Percentiles rank a stretch among this genome's conserved stretches.
Evolutionary conservation across 2,113 vertebrate species (phyloP).

Genomic region (Antennarius striatus): DNA sequence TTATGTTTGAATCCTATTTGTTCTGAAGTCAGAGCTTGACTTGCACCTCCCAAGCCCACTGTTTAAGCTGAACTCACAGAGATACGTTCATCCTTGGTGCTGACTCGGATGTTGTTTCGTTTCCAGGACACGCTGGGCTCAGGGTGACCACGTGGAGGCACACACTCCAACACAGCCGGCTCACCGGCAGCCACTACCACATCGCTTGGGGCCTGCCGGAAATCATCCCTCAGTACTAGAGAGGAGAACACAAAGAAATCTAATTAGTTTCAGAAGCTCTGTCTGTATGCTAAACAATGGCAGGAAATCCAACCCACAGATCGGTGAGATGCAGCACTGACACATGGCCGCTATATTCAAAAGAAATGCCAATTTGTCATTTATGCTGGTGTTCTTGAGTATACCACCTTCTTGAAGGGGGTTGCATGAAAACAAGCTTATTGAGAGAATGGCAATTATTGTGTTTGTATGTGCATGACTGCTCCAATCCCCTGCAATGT

Average conservation of each 20-base stretch:
- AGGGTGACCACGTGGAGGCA: constrained; percentile 94
- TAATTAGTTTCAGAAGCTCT: constrained; percentile 47
- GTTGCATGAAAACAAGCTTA: constrained; percentile 39
- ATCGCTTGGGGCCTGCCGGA: constrained; percentile 95
- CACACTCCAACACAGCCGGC: constrained; percentile 91
- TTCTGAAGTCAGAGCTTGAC: background rate
- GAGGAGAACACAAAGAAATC: constrained; percentile 45
- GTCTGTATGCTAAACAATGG: constrained; percentile 41
- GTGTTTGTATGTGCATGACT: constrained; percentile 47
- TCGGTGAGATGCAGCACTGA: constrained; percentile 11
- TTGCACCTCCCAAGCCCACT: background rate
- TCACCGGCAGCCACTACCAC: constrained; percentile 96
- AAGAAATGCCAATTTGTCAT: constrained; percentile 34
- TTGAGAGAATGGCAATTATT: constrained; percentile 39
- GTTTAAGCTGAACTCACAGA: constrained; percentile 82
- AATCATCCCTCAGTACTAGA: constrained; percentile 94
- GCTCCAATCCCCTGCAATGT: constrained; percentile 41
- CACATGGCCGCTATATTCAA: constrained; percentile 14
- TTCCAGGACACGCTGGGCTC: constrained; percentile 97
- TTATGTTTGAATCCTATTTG: background rate
- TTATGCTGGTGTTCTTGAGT: constrained; percentile 20
- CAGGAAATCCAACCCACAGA: constrained; percentile 44
- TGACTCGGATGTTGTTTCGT: constrained; percentile 91
- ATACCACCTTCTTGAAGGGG: constrained; percentile 13
- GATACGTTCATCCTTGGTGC: constrained; percentile 89